These are phyloP conservation scores for Gibbula magus DNA, from an alignment of 2,888 invertebrate genomes.

Conservation along the genomic window DNA sequence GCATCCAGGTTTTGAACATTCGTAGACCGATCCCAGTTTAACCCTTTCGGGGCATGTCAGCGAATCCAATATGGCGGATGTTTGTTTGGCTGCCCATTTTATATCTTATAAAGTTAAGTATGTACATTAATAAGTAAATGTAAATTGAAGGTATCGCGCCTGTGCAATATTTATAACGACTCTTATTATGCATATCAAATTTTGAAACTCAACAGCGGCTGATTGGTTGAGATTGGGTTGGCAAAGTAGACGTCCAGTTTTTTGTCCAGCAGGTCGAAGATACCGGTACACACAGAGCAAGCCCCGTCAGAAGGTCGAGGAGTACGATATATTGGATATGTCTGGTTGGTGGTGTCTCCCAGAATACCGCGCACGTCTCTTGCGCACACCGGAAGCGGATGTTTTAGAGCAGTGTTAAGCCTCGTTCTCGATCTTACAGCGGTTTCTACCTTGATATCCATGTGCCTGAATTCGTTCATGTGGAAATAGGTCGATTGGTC, in stretches of 20 bases:
- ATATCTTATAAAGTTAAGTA: too few species aligned
- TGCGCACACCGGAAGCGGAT: neutral
- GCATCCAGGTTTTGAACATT: too few species aligned
- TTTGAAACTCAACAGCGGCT: neutral
- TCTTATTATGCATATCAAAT: neutral
- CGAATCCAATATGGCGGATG: too few species aligned
- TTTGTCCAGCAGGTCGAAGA: constrained; percentile 16
- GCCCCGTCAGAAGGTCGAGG: constrained; percentile 1
- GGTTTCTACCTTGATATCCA: neutral
- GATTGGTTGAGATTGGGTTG: neutral
- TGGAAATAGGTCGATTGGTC: constrained; percentile 7
- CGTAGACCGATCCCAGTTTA: too few species aligned
- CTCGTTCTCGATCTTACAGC: neutral
- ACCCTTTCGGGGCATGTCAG: too few species aligned
- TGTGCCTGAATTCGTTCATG: constrained; percentile 11
- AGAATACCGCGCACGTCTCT: constrained; percentile 1
- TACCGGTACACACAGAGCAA: constrained; percentile 3
- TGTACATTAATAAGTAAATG: too few species aligned
- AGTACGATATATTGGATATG: constrained; percentile 10
- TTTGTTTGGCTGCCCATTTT: too few species aligned
- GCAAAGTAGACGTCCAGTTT: neutral
- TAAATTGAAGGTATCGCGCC: too few species aligned
- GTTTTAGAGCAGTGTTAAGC: neutral
- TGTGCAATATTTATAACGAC: too few species aligned
- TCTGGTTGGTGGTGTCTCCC: constrained; percentile 1